Evolutionary conservation across 2,888 invertebrate species (phyloP), one percentile per base, ranked within the genome.

Genomic region (Crossocerus cetratus): DNA sequence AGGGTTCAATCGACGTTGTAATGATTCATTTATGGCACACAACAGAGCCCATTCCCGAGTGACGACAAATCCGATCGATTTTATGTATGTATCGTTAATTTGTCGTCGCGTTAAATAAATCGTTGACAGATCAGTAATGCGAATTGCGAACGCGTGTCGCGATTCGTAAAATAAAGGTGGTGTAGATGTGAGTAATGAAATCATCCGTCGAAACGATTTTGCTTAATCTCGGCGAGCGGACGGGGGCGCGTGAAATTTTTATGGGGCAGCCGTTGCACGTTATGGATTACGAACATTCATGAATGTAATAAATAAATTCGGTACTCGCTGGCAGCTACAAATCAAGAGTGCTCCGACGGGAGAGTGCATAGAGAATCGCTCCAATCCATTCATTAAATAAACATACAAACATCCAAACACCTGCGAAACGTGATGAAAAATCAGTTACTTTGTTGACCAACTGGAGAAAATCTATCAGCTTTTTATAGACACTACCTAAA

Each of bases 291-390:
- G 32, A 8, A 32, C 49, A n/a, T 49, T 14, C 49, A 49, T 49
- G 2, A 11, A 16, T 49, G 49, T 32, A 32, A 32, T 32, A 32
- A 32, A 32, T 32, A 32, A 32, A 3, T 32, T 32, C 32, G 4
- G 56, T 23, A 72, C 73, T 72, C 72, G 73, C 74, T 71, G 76
- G 69, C 69, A 68, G 56, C 71, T 69, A 80, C 81, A 82, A 81
- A 82, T 81, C 81, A 82, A 80, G 68, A 76, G 32, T 5, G 32
- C 32, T 8, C 5, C 32, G 32, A 32, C 32, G 5, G 32, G 11
- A 32, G 32, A 32, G 32, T 32, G 11, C 32, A 5, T 8, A 32
- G 1, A 32, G n/a, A n/a, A n/a, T n/a, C n/a, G n/a, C 23, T 32
- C 23, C 8, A 32, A 32, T 32, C 32, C 8, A 32, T 32, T 32